Percentiles rank a stretch among this genome's conserved stretches.
Conservation (phyloP, 2,113 vertebrate genomes). For the Sturnira hondurensis region DNA sequence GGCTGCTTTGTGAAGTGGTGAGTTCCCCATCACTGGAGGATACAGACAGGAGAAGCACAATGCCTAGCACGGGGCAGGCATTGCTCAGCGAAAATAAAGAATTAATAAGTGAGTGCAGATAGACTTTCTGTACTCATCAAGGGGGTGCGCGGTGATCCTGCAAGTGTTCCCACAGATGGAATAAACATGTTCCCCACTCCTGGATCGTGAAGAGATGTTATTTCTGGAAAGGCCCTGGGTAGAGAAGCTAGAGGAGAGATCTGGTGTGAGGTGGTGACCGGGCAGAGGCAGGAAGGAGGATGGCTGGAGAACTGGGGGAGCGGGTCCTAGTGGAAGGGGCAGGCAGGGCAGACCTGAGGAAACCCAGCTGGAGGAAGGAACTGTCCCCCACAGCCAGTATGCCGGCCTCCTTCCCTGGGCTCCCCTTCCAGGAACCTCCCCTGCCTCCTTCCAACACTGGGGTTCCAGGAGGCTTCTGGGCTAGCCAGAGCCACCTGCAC, state of each 20-base stretch:
- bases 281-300: background rate
- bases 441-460: background rate
- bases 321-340: background rate
- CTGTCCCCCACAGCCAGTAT: accelerated
- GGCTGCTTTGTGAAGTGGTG: background rate
- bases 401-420: background rate
- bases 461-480: background rate
- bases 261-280: background rate
- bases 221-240: background rate
- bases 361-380: background rate
- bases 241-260: background rate
- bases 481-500: background rate
- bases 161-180: background rate
- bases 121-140: accelerated
- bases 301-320: no score
- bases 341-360: background rate
- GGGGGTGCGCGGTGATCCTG: background rate
- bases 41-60: background rate
- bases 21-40: background rate
- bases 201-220: background rate
- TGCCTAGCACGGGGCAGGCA: accelerated
- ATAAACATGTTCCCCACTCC: background rate
- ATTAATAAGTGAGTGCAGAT: accelerated
- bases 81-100: background rate
- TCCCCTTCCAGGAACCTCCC: background rate